Conservation (phyloP, 2,113 vertebrate genomes). For the Theristicus caerulescens region DNA sequence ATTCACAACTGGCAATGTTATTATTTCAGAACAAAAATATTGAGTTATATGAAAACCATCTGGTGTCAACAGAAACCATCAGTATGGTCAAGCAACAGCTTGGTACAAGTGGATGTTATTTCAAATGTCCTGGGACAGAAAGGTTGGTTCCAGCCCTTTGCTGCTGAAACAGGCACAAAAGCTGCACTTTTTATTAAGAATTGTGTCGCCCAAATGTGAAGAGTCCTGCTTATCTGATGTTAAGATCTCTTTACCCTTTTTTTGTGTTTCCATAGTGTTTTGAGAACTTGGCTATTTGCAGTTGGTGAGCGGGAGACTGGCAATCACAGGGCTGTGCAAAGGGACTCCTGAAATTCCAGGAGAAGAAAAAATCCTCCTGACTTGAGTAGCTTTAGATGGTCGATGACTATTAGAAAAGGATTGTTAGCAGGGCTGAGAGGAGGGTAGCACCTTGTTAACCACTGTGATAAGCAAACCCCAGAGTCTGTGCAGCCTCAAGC, state of each 20-base stretch:
- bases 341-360: not conserved
- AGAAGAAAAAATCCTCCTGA: not conserved
- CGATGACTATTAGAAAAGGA: not conserved
- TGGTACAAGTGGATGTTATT: not conserved
- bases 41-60: constrained; percentile 42
- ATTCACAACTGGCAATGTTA: constrained; percentile 8
- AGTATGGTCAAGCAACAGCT: not conserved
- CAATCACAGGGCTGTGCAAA: not conserved
- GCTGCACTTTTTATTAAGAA: not conserved
- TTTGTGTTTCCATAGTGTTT: not conserved
- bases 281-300: not conserved
- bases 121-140: not conserved
- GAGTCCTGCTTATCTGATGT: not conserved
- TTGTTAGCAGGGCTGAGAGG: not conserved
- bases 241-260: not conserved
- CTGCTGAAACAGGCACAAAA: not conserved
- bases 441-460: not conserved
- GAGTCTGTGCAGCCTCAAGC: not conserved
- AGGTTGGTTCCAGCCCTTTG: not conserved
- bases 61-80: constrained; percentile 23
- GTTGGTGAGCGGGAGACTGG: accelerated
- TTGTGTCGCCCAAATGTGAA: accelerated
- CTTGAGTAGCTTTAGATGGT: not conserved
- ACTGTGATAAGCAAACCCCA: not conserved
- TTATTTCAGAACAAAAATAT: constrained; percentile 17